Conservation (phyloP, 2,113 vertebrate genomes). For the Boulengeromyrus knoepffleri region DNA sequence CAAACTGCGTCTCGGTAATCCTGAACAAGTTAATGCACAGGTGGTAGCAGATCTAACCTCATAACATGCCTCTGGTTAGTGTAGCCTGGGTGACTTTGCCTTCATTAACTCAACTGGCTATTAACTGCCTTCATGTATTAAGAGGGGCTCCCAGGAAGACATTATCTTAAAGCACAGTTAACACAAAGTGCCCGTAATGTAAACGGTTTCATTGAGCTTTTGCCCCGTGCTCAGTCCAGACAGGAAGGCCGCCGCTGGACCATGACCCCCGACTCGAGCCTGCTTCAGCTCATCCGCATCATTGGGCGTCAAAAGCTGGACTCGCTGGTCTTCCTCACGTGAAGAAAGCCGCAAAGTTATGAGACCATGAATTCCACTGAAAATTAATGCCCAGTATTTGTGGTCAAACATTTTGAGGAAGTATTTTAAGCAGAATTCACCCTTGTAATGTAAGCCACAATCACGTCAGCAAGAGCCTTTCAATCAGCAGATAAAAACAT, state of each 20-base stretch:
- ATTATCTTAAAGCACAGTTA: conserved; percentile 6
- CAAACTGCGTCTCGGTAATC: not conserved
- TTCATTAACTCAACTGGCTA: not conserved
- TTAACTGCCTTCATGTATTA: not conserved
- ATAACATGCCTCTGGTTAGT: not conserved
- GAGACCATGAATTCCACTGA: not conserved
- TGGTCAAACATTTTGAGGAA: conserved; percentile 5
- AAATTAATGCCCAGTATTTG: conserved; percentile 4
- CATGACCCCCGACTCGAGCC: not conserved
- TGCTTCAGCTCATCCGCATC: not conserved
- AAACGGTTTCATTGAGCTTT: conserved; percentile 3
- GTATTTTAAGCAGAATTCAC: conserved; percentile 16
- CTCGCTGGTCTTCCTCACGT: not conserved
- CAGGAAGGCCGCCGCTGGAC: not conserved
- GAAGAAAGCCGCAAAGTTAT: too few species aligned
- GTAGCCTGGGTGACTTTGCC: not conserved
- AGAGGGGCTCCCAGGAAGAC: not conserved
- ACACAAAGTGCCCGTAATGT: not conserved
- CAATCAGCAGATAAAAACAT: not conserved
- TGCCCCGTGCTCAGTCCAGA: not conserved
- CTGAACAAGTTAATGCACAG: not conserved
- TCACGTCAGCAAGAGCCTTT: conserved; percentile 2
- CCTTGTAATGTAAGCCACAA: not conserved
- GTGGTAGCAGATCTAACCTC: not conserved
- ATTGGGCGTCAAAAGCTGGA: not conserved